Conservation (phyloP, 2,113 vertebrate genomes). For the Chloebia gouldiae region DNA sequence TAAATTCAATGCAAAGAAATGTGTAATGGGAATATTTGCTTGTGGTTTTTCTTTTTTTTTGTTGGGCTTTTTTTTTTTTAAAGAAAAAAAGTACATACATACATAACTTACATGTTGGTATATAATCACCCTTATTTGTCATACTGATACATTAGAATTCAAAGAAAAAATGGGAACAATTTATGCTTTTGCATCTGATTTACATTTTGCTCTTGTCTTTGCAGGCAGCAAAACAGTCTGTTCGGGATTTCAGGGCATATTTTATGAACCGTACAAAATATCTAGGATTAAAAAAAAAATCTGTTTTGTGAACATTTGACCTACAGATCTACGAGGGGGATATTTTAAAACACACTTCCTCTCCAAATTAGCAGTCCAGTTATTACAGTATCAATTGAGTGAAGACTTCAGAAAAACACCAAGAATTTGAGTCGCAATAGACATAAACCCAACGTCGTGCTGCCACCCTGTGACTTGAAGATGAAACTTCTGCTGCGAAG, state of each 20-base stretch:
- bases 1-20: neutral
- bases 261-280: neutral
- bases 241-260: neutral
- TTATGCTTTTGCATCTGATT: neutral
- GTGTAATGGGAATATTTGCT: neutral
- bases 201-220: neutral
- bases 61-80: neutral
- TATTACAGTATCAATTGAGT: neutral
- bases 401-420: rapidly evolving
- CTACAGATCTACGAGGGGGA: neutral
- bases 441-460: neutral
- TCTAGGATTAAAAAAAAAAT: neutral
- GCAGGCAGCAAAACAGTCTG: neutral
- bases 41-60: neutral
- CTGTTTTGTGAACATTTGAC: neutral
- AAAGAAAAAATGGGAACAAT: neutral
- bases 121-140: neutral
- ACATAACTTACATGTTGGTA: neutral
- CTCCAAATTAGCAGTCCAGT: too few species aligned
- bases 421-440: neutral
- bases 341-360: neutral
- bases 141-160: neutral
- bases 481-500: neutral
- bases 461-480: conserved; percentile 32
- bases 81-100: too few species aligned